Base-by-base conservation (phyloP, 1,140 invertebrate genomes). In the Cyphomyrmex costatus region DNA sequence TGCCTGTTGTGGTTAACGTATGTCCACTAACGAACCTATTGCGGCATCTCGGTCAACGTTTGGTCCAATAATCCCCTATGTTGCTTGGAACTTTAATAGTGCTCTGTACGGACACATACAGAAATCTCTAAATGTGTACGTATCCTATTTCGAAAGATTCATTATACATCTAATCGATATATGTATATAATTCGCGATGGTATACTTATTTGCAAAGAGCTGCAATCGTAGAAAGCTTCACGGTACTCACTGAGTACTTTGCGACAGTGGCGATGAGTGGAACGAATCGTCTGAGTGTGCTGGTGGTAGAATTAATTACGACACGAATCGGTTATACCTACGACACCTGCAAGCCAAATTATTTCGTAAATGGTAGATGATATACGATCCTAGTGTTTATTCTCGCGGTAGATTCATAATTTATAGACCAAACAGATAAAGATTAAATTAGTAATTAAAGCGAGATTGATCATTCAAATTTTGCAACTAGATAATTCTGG, bases 1-100 rank as follows among this genome's bases (percentile, higher is more conserved):
- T 91, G 91, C 90, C 91, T 93, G 91, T 91, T 87, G 90, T 88
- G 92, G 93, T 94, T 94, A 94, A 86, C 92, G 86, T 88, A 87
- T 91, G 90, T 89, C 92, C 89, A 89, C 92, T 94, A 94, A 95
- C 93, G 93, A 94, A 94, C 92, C 92, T 90, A 95, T 94, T 95
- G 93, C 93, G 92, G 92, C 86, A 90, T 87, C 91, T 90, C 85
- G 89, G 89, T 90, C 91, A 92, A 93, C 92, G 90, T 94, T 93
- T 92, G 90, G 89, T 88, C 90, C 86, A 89, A 89, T 93, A 94
- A 94, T 93, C 91, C 93, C 90, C 79, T 88, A 88, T 89, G 89
- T 93, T 93, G 92, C 93, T 91, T 88, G 89, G 88, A 91, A 90
- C 93, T 93, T 93, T 88, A 91, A 91, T 84, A 82, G 90, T 73